Evolutionary conservation across 2,797 vertebrate genomes (phyloP), one percentile per base, ranked within the genome.

Genomic region (Tokudaia muenninki): DNA sequence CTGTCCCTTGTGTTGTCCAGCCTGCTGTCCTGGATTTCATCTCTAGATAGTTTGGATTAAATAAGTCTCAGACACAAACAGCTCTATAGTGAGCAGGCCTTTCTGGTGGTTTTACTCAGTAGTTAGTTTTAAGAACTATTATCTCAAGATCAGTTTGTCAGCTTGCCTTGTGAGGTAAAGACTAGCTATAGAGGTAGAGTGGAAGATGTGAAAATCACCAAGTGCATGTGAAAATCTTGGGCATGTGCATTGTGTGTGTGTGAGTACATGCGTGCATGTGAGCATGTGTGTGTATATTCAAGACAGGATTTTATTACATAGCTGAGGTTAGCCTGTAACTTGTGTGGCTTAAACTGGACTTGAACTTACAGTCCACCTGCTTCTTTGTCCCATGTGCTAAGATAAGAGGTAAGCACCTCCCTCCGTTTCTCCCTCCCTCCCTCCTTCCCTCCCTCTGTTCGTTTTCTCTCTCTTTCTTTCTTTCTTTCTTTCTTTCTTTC

Each of bases 141-240:
- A 95, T 95, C 70, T 96, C 75, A 83, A 77, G 78, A 79, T 22
- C 47, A 91, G 13, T 77, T 95, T 94, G 88, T 94, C 34, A 59
- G 57, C 92, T 95, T 96, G 24, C 59, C 47, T 96, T 72, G 41
- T 81, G 70, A 94, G 75, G 21, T 78, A 92, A 79, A 92, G 55
- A 34, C 87, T 90, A 65, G 82, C 55, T 95, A 26, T 75, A 59
- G 47, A 92, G 24, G 75, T 61, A 92, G 24, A 78, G 57, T 93
- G 55, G 72, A 11, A 81, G 61, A 94, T 17, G 52, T 94, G 63
- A 90, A 89, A 95, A 47, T 92, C 78, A 65, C 13, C 22, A 70
- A n/a, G 47, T 88, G 37, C 5, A 1, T 26, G 52, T 21, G 50
- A 65, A 31, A 65, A 31, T 31, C 12, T 13, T 19, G 67, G 34